Evolutionary conservation across 2,888 invertebrate genomes (phyloP), one percentile per base, ranked within the genome.

Genomic region (Dicycla oo): DNA sequence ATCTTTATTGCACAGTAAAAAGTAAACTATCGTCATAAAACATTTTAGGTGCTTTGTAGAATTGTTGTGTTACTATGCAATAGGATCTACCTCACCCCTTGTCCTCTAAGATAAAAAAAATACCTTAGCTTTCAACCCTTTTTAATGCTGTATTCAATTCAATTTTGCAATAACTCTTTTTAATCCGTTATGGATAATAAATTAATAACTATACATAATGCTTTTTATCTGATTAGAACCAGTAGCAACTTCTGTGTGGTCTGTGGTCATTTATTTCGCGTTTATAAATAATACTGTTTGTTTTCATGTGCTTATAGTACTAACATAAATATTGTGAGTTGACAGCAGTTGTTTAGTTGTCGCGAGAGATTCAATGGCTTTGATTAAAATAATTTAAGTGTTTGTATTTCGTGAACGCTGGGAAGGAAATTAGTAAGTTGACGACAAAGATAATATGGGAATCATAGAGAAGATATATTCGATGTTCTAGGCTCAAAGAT

Each of bases 251-350:
- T 20, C 54, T 70, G 67, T 70, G 57, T 63, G 78, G 61, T 45
- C 53, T 70, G 57, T 63, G 78, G 61, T 45, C 53, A 61, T 49
- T 57, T 40, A 57, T 51, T 43, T 40, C 58, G 23, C 53, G 60
- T 73, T 81, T 4, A 4, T 34, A 34, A 5, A 34, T 34, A 34
- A 34, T 34, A 76, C 67, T 34, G 51, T 57, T 72, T 73, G 60
- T 77, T 73, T 72, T 64, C 18, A 45, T 57, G 45, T 54, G 57
- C 3, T 34, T 43, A 67, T 54, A n/a, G 47, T 18, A 15, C 45
- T 45, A 54, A 67, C 23, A 38, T 67, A 82, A 81, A 82, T 82
- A 78, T 81, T 81, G 69, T 82, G 60, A 61, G 26, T 65, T 20
- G 40, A n/a, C 1, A 64, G 63, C n/a, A 49, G 34, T 71, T 69